Base-by-base conservation (phyloP, 2,797 vertebrate species). In the Sylvilagus floridanus region DNA sequence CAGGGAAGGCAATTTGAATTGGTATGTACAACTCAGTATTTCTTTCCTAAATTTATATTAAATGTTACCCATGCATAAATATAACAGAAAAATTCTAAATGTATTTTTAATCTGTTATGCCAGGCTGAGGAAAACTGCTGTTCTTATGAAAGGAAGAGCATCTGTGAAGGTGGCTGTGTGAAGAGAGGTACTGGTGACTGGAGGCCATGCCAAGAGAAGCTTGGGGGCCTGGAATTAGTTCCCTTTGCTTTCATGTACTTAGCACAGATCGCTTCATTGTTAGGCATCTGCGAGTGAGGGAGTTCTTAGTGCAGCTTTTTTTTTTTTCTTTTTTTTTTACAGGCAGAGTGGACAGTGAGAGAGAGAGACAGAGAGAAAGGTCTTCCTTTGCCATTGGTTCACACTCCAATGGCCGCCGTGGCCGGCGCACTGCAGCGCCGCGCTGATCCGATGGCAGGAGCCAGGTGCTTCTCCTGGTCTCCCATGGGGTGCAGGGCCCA, bases 11-110 rank as follows among this genome's bases (percentile, higher is more conserved):
- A 54, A 2, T 89, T 17, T 75, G 81, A 90, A 76, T 83, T 82
- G 52, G 13, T 32, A 68, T 35, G 52, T 17, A 1, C 9, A 11
- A 30, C 37, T 13, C 62, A 62, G 19, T 26, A 88, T 7, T 16
- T 87, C 50, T 68, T 95, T 66, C 82, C 78, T 28, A 93, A 54
- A 50, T 60, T 89, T 69, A 57, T 24, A 10, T 71, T 69, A 68
- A 73, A 22, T 81, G 52, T 79, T 89, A 63, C 1, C 8, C 52
- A 79, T 26, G 22, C 47, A 68, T 78, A 78, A 35, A 50, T 57
- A 73, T 47, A 78, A 42, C 28, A 37, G 5, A 1, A n/a, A 60
- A 35, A 12, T 60, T 22, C 13, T 66, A 63, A 60, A 54, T 68
- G 16, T 57, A 26, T 50, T 28, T 35, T 35, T 94, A 77, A 65